Evolutionary conservation across 92 coral and sea anemone genomes (phyloP), one percentile per base, ranked within the genome.

Genomic region (Epizoanthus scotinus): DNA sequence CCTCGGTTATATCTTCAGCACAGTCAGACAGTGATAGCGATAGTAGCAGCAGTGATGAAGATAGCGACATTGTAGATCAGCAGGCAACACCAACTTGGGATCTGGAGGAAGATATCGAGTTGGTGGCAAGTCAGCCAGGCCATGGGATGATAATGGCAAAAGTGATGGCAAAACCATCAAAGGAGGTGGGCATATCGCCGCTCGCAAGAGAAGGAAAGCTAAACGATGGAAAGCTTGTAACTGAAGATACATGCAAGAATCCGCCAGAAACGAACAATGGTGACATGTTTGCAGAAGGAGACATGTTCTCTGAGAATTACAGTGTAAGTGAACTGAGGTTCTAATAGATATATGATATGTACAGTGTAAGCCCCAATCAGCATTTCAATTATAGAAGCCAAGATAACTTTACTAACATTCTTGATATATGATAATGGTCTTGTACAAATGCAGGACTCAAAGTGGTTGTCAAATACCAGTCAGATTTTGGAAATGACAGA

Each of bases 211-310:
- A 78, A 9, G 71, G 72, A 47, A 73, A 31, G 13, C 50, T 56
- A 40, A 65, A 70, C 50, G 89, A 82, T 13, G 86, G 70, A 29
- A 72, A 78, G 38, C 25, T 10, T 38, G 67, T 42, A 2, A 21
- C 68, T 56, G 84, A 63, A 53, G 81, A 64, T 28, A 72, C 36
- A 5, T 25, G 62, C 21, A 88, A 86, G 63, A 67, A 83, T 63
- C 42, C 12, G 25, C 42, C 57, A 66, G 60, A 66, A 56, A 62
- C 84, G 62, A 90, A 81, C 28, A 94, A 88, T 81, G 93, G 89
- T 9, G 99, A 95, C 57, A 93, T 95, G 98, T 87, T 95, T 87
- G 96, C 91, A 26, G 93, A 78, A 29, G 99, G 90, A 73, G 97
- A 95, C 66, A 95, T 93, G 98, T 94, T 95, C 77, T 91, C 96